Percentiles rank a stretch among this genome's conserved stretches.
phyloP scores from a whole-genome alignment of 2,797 vertebrate species.

The Sebastes itinus region DNA sequence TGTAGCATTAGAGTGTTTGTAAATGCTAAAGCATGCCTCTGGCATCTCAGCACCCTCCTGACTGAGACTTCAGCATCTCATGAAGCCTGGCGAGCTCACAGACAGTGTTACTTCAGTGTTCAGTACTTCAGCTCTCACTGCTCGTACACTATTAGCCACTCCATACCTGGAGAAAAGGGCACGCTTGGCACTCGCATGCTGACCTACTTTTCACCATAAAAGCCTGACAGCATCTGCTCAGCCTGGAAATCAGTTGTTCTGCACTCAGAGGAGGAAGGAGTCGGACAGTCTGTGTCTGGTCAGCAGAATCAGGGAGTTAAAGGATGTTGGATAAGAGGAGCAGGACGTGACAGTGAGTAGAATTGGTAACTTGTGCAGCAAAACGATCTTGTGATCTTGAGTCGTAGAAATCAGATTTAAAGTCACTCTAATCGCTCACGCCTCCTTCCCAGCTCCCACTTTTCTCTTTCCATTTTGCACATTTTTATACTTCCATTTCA shows the following conservation, averaged over 20 bases:
- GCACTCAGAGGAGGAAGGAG: constrained; percentile 5
- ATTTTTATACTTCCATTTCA: constrained; percentile 34
- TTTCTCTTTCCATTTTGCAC: constrained; percentile 13
- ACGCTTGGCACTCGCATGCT: constrained; percentile 24
- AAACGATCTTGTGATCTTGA: constrained; percentile 21
- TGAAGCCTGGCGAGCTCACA: constrained; percentile 7
- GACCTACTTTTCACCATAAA: constrained; percentile 61
- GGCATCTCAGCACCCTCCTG: background rate
- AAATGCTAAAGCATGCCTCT: constrained; percentile 13
- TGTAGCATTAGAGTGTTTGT: background rate
- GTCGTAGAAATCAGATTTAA: constrained; percentile 18
- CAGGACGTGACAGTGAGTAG: background rate
- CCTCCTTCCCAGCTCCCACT: background rate
- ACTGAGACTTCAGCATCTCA: constrained; percentile 2
- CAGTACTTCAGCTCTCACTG: constrained; percentile 25
- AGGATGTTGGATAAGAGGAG: background rate
- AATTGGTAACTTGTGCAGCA: background rate
- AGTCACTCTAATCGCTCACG: constrained; percentile 16
- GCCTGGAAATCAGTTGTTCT: constrained; percentile 45
- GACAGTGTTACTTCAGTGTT: constrained; percentile 1
- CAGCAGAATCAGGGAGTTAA: constrained; percentile 34
- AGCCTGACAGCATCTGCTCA: constrained; percentile 35
- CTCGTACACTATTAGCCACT: constrained; percentile 27
- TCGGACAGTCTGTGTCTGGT: constrained; percentile 1
- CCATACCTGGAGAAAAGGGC: constrained; percentile 39